Conservation (phyloP, 2,797 vertebrate species). For the Morus bassanus region DNA sequence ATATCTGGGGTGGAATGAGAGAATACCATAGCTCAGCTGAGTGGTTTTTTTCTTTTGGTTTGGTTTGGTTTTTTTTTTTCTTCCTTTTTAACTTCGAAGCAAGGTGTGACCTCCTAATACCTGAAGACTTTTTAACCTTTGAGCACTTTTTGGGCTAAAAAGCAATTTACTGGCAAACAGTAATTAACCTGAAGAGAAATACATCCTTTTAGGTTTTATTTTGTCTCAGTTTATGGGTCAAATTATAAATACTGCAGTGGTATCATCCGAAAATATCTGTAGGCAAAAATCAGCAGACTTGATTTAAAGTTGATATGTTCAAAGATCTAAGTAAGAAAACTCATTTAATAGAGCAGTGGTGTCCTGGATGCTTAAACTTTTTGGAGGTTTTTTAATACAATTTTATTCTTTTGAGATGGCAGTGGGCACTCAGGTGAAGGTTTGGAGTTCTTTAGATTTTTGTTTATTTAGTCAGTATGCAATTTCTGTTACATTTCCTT, state of each 20-base stretch:
- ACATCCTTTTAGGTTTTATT: neutral
- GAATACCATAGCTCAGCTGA: neutral
- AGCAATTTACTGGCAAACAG: neutral
- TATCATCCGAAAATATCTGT: neutral
- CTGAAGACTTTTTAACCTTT: neutral
- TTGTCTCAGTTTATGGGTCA: neutral
- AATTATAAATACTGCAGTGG: neutral
- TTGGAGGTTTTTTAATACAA: neutral
- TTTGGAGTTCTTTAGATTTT: neutral
- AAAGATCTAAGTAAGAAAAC: neutral
- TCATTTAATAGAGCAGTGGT: neutral
- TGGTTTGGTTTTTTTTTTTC: too few relatives aligned
- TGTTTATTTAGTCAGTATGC: neutral
- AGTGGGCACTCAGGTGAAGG: too few relatives aligned
- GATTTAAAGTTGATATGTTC: neutral
- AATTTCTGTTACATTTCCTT: neutral
- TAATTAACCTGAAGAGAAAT: constrained; percentile 17
- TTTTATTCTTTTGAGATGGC: neutral
- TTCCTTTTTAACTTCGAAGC: neutral
- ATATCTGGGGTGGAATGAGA: neutral
- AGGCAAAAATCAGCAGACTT: neutral
- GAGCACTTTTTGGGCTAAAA: neutral
- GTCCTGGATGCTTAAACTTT: neutral
- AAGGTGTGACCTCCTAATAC: neutral
- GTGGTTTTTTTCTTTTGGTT: too few relatives aligned